Base-by-base conservation (phyloP, 2,888 invertebrate species). In the Polymixis flavicincta region DNA sequence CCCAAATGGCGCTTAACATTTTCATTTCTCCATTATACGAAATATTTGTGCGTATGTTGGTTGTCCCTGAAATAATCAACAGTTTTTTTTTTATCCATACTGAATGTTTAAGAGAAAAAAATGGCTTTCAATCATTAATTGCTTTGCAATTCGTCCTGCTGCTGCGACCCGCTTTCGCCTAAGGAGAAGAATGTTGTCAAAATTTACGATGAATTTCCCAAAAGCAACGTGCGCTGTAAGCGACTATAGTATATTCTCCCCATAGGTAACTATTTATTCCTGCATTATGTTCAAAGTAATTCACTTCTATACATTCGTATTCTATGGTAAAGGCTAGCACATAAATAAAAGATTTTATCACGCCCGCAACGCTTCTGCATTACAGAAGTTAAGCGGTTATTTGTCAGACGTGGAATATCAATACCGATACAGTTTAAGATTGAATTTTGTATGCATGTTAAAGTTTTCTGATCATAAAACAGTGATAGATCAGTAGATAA, bases 331-430 rank as follows among this genome's bases (percentile, higher is more conserved):
- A 80, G 60, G 73, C 74, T 28, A 76, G 68, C 73, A 61, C 65
- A 82, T 87, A 87, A 85, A 85, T 85, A 85, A 85, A 78, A 80
- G 74, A 85, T 85, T 85, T 78, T 85, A 85, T 85, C 77, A 22
- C 60, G 59, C 74, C 74, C 74, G 74, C 78, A 85, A 72, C 64
- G 75, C 68, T 71, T 65, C 69, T 74, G 63, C 70, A 64, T 76
- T 68, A 72, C 74, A 77, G 71, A 80, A 76, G 74, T 78, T 78
- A 78, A 83, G 76, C 61, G 81, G 67, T 84, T 87, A 88, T 88
- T 88, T 86, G 85, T 87, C 84, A 72, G 77, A 78, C 70, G 67
- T 78, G 71, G 63, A 76, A 81, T 82, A 84, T 71, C 64, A 69
- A 84, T 82, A 60, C 6, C 37, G 48, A 59, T 80, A 48, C 52